A percentile compares a stretch with the other conserved stretches of the same genome.
Evolutionary conservation across 92 coral and sea anemone genomes (phyloP).

Genomic region (Epizoanthus stellaris): DNA sequence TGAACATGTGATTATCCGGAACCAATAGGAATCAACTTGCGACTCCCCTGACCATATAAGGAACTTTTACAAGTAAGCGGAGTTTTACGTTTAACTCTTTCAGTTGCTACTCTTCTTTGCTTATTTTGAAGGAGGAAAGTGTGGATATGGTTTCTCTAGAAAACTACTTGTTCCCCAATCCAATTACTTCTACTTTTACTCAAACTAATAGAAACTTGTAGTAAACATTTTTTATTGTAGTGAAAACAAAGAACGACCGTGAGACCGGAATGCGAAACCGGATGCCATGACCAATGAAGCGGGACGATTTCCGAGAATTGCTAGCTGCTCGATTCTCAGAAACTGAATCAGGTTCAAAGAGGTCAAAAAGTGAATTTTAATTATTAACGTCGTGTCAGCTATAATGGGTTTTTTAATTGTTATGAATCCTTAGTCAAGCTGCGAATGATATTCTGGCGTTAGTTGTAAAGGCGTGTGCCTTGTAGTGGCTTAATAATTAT

Average conservation of each 20-base stretch:
- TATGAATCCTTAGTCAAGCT: background rate
- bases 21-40: background rate
- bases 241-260: background rate
- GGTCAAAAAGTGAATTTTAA: constrained; percentile 10
- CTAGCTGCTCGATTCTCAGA: constrained; percentile 12
- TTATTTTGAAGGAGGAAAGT: too few relatives aligned
- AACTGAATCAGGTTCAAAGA: constrained; percentile 28
- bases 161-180: too few relatives aligned
- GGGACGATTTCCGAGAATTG: constrained; percentile 23
- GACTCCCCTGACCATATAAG: background rate
- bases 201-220: background rate
- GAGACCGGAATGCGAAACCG: background rate
- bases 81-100: too few relatives aligned
- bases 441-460: background rate
- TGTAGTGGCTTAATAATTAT: background rate
- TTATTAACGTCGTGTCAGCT: background rate
- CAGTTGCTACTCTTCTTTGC: too few relatives aligned
- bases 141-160: too few relatives aligned
- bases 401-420: background rate
- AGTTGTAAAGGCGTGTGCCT: background rate
- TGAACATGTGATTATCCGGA: background rate
- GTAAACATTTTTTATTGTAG: background rate
- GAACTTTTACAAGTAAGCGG: too few relatives aligned
- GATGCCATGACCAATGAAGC: constrained; percentile 23
- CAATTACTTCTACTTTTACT: too few relatives aligned